A percentile compares a stretch with the other conserved stretches of the same genome.
phyloP scores from a whole-genome alignment of 2,113 vertebrate genomes.

The Epinephelus fuscoguttatus region DNA sequence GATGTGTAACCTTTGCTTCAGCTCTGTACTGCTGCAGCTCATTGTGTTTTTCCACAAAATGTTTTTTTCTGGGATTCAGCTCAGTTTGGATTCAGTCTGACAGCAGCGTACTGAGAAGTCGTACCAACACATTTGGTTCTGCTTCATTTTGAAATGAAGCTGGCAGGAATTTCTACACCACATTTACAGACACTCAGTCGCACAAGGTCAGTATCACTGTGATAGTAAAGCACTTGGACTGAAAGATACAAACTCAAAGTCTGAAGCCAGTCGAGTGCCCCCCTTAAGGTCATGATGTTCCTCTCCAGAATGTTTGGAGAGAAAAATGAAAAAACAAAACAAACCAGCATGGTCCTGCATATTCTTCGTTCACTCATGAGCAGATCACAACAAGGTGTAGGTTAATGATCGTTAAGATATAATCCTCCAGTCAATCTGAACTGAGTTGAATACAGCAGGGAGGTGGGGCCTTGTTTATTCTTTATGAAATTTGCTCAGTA shows the following conservation, averaged over 20 bases:
- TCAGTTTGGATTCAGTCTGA: constrained; percentile 44
- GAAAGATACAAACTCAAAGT: neutral
- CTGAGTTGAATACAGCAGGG: too few relatives aligned
- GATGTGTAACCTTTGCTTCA: constrained; percentile 64
- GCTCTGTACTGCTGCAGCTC: constrained; percentile 29
- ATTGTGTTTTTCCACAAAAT: constrained; percentile 30
- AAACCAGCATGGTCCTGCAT: too few relatives aligned
- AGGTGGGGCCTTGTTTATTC: too few relatives aligned
- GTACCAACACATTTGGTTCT: constrained; percentile 44
- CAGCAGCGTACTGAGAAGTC: constrained; percentile 50
- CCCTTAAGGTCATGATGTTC: neutral
- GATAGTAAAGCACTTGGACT: constrained; percentile 9
- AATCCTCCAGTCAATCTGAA: neutral
- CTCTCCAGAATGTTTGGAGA: neutral
- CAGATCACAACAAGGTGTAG: neutral
- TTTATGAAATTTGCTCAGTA: too few relatives aligned
- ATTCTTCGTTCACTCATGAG: too few relatives aligned
- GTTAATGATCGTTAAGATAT: neutral
- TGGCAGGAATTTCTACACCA: constrained; percentile 23
- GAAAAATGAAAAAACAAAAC: neutral
- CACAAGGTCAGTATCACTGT: constrained; percentile 6
- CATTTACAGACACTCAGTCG: constrained; percentile 15
- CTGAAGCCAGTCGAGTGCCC: neutral
- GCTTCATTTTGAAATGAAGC: constrained; percentile 50
- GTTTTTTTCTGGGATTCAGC: constrained; percentile 11